Percentiles rank a stretch among this genome's conserved stretches.
Evolutionary conservation across 2,113 vertebrate genomes (phyloP).

Genomic region (Phocoena phocoena): DNA sequence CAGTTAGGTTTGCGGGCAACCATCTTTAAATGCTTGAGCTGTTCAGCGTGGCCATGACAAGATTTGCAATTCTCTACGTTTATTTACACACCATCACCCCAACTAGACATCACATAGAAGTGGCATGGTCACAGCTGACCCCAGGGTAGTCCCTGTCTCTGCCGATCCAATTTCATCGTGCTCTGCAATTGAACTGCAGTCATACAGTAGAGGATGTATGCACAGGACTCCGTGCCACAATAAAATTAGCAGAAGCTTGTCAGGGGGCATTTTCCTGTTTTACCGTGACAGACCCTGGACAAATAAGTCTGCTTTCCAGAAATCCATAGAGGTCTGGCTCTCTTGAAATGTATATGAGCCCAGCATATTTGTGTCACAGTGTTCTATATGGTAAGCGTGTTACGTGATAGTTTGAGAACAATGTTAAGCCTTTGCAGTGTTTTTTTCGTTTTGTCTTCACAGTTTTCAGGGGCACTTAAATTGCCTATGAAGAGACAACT

Average conservation of each 20-base stretch:
- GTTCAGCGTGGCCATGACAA: conserved; percentile 89
- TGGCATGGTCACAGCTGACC: conserved; percentile 90
- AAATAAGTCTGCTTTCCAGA: conserved; percentile 79
- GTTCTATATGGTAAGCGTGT: neutral
- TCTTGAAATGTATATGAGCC: conserved; percentile 58
- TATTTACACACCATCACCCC: conserved; percentile 98
- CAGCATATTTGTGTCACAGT: neutral
- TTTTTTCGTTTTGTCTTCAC: conserved; percentile 10
- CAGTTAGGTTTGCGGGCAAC: conserved; percentile 92
- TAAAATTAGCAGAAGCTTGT: conserved; percentile 88
- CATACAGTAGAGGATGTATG: conserved; percentile 82
- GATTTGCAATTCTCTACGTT: conserved; percentile 93
- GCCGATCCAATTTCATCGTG: conserved; percentile 90
- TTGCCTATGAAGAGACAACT: neutral
- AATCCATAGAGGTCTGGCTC: conserved; percentile 67
- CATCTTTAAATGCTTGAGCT: conserved; percentile 95
- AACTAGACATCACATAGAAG: conserved; percentile 91
- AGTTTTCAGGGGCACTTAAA: neutral
- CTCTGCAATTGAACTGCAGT: conserved; percentile 85
- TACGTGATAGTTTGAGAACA: neutral
- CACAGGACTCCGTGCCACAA: conserved; percentile 82
- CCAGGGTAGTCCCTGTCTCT: conserved; percentile 93
- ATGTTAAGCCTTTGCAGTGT: neutral
- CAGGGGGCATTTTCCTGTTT: conserved; percentile 84
- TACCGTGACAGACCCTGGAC: conserved; percentile 81